Evolutionary conservation across 2,113 vertebrate species (phyloP), one percentile per base, ranked within the genome.

Genomic region (Turnix velox): DNA sequence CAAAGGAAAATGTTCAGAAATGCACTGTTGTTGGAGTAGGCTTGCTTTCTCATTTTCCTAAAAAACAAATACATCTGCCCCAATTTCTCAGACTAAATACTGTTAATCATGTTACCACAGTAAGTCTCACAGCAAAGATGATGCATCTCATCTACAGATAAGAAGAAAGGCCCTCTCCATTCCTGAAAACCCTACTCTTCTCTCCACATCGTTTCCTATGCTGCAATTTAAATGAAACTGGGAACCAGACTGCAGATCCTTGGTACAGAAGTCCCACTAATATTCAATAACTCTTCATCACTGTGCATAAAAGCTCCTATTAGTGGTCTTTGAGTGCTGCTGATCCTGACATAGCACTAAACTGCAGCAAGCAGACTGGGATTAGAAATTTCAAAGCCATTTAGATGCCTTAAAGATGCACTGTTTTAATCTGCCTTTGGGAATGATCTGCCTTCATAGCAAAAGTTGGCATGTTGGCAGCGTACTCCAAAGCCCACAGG

Each of bases 301-400:
- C 25, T 68, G 57, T 10, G n/a, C 73, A 42, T 77, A 86, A 78
- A 88, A 90, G 49, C 72, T 76, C 42, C 58, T 81, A 55, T 90
- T 91, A 91, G 67, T 15, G 57, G 54, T 49, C 58, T 91, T 39
- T 54, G 71, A 94, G 71, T 43, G 72, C 67, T 83, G 71, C 85
- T 81, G 69, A 95, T 75, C 42, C 49, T 79, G 92, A 93, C 72
- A 86, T 8, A 61, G 69, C 48, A 84, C 69, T 87, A 72, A 90
- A 88, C 49, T 66, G 49, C 61, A 77, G 86, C 80, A 94, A 92
- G 45, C 37, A 83, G 71, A 27, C 74, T 79, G 74, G 74, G 93
- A 94, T 92, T 91, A 91, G 48, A 87, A 51, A 89, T 91, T 95
- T 94, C 89, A 91, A 92, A 94, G 84, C 37, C 78, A 83, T 93